Conservation (phyloP, 2,113 vertebrate genomes). For the Pomatorhinus ruficollis region DNA sequence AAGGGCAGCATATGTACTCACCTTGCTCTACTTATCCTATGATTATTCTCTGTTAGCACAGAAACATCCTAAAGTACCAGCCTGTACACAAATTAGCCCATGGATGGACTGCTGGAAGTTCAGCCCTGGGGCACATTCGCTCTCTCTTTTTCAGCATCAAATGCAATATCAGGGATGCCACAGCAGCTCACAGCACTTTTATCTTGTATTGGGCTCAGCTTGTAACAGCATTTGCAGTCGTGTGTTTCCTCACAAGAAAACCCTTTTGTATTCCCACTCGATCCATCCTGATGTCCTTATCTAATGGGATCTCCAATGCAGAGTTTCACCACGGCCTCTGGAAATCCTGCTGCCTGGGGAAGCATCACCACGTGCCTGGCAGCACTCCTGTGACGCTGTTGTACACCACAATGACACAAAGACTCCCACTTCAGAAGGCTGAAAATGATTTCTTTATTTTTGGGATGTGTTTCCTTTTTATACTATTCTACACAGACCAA, state of each 20-base stretch:
- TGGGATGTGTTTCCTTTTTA: no score
- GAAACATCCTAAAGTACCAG: background rate
- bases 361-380: background rate
- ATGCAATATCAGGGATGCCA: background rate
- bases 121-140: background rate
- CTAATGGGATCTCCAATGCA: background rate
- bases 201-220: background rate
- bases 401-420: no score
- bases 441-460: no score
- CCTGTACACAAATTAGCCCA: background rate
- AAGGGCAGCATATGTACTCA: slow-evolving; percentile 59
- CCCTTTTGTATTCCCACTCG: background rate
- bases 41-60: slow-evolving; percentile 20
- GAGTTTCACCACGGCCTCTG: background rate
- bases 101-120: slow-evolving; percentile 16
- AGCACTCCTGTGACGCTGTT: background rate
- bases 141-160: background rate
- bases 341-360: background rate
- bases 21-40: slow-evolving; percentile 40
- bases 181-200: background rate
- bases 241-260: background rate
- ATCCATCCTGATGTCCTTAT: background rate
- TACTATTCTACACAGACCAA: no score
- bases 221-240: background rate
- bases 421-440: no score